phyloP scores from a whole-genome alignment of 2,888 invertebrate species.

The Arctia plantaginis region DNA sequence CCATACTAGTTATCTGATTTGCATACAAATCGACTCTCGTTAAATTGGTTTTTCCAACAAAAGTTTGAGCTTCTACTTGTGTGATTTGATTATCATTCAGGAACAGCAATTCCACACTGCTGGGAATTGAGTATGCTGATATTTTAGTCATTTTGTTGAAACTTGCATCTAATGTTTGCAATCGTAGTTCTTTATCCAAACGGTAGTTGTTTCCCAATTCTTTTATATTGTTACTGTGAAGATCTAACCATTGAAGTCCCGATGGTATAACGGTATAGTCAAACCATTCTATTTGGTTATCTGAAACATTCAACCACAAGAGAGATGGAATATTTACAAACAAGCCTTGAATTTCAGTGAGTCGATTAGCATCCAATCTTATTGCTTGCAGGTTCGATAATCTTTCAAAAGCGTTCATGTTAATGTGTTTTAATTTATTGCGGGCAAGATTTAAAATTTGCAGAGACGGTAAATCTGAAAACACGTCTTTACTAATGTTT shows the following conservation, averaged over 20 bases:
- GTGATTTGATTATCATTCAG: slow-evolving; percentile 96
- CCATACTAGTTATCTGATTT: slow-evolving; percentile 96
- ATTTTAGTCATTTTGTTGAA: slow-evolving; percentile 94
- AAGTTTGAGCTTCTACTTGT: slow-evolving; percentile 94
- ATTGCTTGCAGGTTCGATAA: slow-evolving; percentile 94
- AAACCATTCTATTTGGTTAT: slow-evolving; percentile 95
- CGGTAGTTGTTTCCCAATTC: slow-evolving; percentile 92
- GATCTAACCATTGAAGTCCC: slow-evolving; percentile 94
- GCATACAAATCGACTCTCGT: slow-evolving; percentile 97
- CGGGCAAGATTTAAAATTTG: slow-evolving; percentile 95
- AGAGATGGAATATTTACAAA: slow-evolving; percentile 94
- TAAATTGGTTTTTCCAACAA: slow-evolving; percentile 95
- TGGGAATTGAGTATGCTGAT: slow-evolving; percentile 91
- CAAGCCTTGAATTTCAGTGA: slow-evolving; percentile 93
- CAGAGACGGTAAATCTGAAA: slow-evolving; percentile 92
- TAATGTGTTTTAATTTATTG: slow-evolving; percentile 92
- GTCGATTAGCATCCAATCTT: slow-evolving; percentile 93
- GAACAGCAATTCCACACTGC: slow-evolving; percentile 94
- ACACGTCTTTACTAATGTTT: slow-evolving; percentile 92
- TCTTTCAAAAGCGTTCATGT: slow-evolving; percentile 93
- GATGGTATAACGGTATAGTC: slow-evolving; percentile 94
- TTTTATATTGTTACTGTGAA: slow-evolving; percentile 94
- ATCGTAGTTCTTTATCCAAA: slow-evolving; percentile 89
- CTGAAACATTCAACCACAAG: slow-evolving; percentile 96
- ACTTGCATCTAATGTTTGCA: slow-evolving; percentile 96